These are phyloP conservation scores for Mormyrus proboscirostris DNA, from an alignment of 2,797 vertebrate genomes.

Conservation along the genomic window DNA sequence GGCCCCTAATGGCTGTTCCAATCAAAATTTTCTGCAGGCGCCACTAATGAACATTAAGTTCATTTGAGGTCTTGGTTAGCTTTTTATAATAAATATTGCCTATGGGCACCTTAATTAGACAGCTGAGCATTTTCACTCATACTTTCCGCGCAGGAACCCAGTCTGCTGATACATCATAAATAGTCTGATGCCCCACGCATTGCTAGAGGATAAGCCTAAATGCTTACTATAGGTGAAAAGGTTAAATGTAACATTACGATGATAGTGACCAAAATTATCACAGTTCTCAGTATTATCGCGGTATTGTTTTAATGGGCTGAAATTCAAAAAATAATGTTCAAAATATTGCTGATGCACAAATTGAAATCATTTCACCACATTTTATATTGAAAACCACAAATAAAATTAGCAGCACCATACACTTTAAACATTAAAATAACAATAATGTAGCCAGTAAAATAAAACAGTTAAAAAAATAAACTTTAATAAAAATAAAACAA, in stretches of 20 bases:
- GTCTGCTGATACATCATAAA: neutral
- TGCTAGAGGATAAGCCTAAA: neutral
- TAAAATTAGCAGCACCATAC: neutral
- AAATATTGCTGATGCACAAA: neutral
- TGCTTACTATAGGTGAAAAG: neutral
- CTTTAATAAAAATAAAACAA: neutral
- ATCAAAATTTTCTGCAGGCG: neutral
- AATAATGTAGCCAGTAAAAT: neutral
- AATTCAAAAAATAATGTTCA: neutral
- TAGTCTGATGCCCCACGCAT: neutral
- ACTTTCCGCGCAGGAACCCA: neutral
- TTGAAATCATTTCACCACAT: neutral
- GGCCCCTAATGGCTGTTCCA: neutral
- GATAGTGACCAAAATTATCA: neutral
- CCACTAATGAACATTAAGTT: neutral
- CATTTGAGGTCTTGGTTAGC: neutral
- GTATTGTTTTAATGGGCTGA: neutral
- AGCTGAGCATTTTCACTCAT: neutral
- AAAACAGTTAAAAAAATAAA: neutral
- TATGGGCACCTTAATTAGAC: neutral
- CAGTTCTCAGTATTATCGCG: neutral
- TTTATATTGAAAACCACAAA: neutral
- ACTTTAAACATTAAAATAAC: neutral
- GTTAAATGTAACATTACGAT: neutral
- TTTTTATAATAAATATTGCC: neutral